These are phyloP conservation scores for Papilio polytes DNA, from an alignment of 1,140 invertebrate species.

Conservation along the genomic window DNA sequence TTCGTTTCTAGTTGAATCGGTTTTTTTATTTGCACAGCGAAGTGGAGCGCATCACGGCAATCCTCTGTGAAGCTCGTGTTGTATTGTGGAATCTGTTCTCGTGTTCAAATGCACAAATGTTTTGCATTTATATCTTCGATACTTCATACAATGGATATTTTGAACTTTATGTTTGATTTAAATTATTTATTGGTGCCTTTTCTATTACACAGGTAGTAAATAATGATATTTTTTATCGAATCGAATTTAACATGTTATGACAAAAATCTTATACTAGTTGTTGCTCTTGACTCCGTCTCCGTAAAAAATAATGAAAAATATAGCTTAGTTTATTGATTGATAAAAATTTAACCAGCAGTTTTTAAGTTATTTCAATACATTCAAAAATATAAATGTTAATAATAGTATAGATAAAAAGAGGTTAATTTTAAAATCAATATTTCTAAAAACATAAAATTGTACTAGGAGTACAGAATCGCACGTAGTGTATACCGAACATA, in stretches of 20 bases:
- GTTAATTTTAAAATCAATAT: background rate
- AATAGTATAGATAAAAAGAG: background rate
- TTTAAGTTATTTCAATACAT: no score
- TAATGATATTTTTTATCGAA: no score
- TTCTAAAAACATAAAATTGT: background rate
- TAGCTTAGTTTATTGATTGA: no score
- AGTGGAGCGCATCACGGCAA: constrained; percentile 17
- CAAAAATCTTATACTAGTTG: no score
- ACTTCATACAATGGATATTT: background rate
- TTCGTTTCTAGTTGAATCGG: constrained; percentile 20
- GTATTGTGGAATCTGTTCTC: constrained; percentile 25
- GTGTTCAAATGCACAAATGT: constrained; percentile 15
- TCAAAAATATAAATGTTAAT: no score
- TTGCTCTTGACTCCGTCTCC: no score
- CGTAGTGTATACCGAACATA: background rate
- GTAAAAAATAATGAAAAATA: no score
- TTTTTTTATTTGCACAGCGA: constrained; percentile 32
- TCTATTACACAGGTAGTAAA: no score
- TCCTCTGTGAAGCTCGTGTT: constrained; percentile 31
- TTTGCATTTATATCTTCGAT: constrained; percentile 2
- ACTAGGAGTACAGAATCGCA: background rate
- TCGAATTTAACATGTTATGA: no score
- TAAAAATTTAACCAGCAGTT: no score
- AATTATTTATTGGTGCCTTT: no score
- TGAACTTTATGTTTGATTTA: no score